A percentile compares a stretch with the other conserved stretches of the same genome.
These are phyloP conservation scores for Siderastrea siderea DNA, from an alignment of 92 coral and sea anemone species.

Conservation along the genomic window DNA sequence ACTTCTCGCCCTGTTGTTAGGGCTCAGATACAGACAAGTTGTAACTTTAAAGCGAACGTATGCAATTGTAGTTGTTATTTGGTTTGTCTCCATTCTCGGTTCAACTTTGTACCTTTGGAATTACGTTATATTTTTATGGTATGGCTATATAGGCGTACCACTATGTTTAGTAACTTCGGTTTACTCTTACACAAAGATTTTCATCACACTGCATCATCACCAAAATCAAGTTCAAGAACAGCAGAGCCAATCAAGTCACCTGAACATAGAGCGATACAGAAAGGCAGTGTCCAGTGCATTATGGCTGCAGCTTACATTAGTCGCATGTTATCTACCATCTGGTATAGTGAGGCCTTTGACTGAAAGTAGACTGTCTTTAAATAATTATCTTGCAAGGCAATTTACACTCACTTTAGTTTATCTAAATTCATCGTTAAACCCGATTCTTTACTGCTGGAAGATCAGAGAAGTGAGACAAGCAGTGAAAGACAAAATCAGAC, in stretches of 20 bases:
- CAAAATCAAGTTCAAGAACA: background rate
- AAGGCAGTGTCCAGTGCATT: conserved; percentile 11
- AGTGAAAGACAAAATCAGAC: background rate
- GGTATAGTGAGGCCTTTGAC: conserved; percentile 10
- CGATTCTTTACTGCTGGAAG: conserved; percentile 30
- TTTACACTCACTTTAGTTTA: background rate
- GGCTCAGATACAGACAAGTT: conserved; percentile 19
- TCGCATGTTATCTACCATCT: conserved; percentile 22
- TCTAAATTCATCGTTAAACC: conserved; percentile 25
- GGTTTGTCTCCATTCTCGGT: conserved; percentile 11
- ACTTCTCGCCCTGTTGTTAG: conserved; percentile 18
- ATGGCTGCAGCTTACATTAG: conserved; percentile 16
- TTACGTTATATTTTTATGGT: conserved; percentile 17
- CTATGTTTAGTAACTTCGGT: background rate
- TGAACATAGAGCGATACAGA: conserved; percentile 9
- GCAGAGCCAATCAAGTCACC: background rate
- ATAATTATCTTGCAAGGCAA: background rate
- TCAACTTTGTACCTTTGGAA: conserved; percentile 18
- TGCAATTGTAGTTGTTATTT: background rate
- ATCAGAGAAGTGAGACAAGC: conserved; percentile 14
- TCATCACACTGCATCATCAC: background rate
- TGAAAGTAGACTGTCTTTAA: background rate
- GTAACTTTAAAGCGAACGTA: conserved; percentile 16
- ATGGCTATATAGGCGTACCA: background rate
- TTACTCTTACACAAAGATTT: background rate